phyloP scores from a whole-genome alignment of 2,888 invertebrate genomes.

The Clunio marinus region DNA sequence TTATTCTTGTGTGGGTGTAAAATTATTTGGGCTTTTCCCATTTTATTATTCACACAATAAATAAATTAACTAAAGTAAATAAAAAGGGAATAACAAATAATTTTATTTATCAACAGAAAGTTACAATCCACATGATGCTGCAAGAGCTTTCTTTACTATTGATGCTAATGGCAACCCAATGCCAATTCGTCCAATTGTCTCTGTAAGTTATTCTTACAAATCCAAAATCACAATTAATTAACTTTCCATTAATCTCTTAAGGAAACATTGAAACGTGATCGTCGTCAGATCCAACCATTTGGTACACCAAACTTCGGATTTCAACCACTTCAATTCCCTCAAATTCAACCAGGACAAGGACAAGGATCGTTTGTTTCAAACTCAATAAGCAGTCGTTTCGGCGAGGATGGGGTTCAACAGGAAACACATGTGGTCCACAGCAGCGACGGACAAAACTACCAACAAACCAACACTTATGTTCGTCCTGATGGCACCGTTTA shows the following conservation, averaged over 20 bases:
- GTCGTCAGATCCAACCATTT: slow-evolving; percentile 30
- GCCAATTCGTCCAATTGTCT: slow-evolving; percentile 18
- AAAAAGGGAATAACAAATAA: too few species aligned
- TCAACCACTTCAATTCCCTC: not conserved
- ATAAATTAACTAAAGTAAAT: too few species aligned
- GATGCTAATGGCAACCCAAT: slow-evolving; percentile 40
- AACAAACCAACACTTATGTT: not conserved
- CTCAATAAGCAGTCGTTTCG: slow-evolving; percentile 33
- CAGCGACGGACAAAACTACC: not conserved
- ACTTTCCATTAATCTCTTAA: not conserved
- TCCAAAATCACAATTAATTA: not conserved
- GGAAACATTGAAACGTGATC: slow-evolving; percentile 12
- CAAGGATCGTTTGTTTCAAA: not conserved
- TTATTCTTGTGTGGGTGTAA: too few species aligned
- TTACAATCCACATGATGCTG: too few species aligned
- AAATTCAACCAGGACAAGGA: not conserved
- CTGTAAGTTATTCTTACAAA: not conserved
- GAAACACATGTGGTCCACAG: slow-evolving; percentile 6
- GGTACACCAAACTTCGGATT: not conserved
- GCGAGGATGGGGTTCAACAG: slow-evolving; percentile 33
- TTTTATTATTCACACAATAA: too few species aligned
- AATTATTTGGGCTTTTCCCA: too few species aligned
- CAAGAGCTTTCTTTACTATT: slow-evolving; percentile 40
- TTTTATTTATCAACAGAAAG: too few species aligned
- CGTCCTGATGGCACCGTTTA: slow-evolving; percentile 11